phyloP scores from a whole-genome alignment of 2,113 vertebrate species.

The Elachura formosa region DNA sequence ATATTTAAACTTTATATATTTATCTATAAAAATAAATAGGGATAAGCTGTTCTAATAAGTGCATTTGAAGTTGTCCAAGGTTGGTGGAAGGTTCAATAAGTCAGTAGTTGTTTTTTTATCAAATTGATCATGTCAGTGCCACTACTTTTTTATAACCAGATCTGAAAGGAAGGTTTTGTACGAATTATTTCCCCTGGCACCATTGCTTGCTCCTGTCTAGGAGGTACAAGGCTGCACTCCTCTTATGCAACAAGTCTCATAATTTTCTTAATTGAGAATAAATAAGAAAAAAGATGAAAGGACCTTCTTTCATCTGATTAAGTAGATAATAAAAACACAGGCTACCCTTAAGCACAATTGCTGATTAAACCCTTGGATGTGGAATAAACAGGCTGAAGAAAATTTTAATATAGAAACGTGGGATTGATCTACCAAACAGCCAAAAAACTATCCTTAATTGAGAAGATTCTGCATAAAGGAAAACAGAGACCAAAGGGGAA shows the following conservation, averaged over 20 bases:
- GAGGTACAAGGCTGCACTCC: not conserved
- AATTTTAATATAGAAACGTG: not conserved
- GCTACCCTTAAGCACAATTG: not conserved
- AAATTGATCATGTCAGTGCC: not conserved
- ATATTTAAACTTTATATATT: not conserved
- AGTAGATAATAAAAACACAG: not conserved
- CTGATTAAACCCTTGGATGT: not conserved
- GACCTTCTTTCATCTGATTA: not conserved
- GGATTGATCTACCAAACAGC: not conserved
- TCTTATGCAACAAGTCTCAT: not conserved
- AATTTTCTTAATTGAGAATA: conserved; percentile 16
- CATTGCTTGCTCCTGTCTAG: not conserved
- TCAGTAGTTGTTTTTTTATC: not conserved
- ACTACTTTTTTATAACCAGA: not conserved
- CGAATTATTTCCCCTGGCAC: not conserved
- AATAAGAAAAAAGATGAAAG: not conserved
- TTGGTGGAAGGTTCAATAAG: not conserved
- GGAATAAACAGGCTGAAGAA: not conserved
- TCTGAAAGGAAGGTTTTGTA: not conserved
- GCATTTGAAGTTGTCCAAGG: not conserved
- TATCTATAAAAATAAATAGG: not conserved
- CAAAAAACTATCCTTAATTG: not conserved
- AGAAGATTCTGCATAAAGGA: not conserved
- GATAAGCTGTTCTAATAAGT: not conserved
- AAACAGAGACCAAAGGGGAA: not conserved